Conservation (phyloP, 2,113 vertebrate species). For the Cricetomys ansorgei region DNA sequence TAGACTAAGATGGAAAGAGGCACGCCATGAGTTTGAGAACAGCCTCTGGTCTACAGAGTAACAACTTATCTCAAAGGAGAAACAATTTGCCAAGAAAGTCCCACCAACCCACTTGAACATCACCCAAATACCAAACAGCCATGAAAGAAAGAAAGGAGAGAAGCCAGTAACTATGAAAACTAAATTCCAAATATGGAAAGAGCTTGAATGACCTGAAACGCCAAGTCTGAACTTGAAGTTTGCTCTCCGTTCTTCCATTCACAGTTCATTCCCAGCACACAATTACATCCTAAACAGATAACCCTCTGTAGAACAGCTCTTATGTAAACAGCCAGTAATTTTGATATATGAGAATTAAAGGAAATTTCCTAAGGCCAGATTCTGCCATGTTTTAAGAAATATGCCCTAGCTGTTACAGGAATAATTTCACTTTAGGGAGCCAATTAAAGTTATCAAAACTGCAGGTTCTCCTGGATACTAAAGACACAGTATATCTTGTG, state of each 20-base stretch:
- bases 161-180: not conserved
- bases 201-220: not conserved
- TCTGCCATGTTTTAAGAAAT: constrained; percentile 74
- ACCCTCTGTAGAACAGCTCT: constrained; percentile 71
- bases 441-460: constrained; percentile 74
- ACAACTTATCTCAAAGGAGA: not conserved
- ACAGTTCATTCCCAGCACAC: constrained; percentile 32
- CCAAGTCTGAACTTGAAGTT: constrained; percentile 73
- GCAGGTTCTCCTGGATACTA: constrained; percentile 28
- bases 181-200: not conserved
- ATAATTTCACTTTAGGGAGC: constrained; percentile 71
- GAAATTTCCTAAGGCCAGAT: constrained; percentile 75
- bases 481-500: constrained; percentile 64
- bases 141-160: not conserved
- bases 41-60: not conserved
- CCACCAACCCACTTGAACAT: constrained; percentile 23
- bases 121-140: not conserved
- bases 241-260: not conserved
- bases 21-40: not conserved
- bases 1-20: too few species aligned
- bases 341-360: constrained; percentile 78
- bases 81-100: not conserved
- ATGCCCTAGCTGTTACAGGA: constrained; percentile 53
- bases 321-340: constrained; percentile 78
- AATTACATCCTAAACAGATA: constrained; percentile 70